Evolutionary conservation across 1,140 invertebrate genomes (phyloP).

Genomic region (Drosophila pruinosa): DNA sequence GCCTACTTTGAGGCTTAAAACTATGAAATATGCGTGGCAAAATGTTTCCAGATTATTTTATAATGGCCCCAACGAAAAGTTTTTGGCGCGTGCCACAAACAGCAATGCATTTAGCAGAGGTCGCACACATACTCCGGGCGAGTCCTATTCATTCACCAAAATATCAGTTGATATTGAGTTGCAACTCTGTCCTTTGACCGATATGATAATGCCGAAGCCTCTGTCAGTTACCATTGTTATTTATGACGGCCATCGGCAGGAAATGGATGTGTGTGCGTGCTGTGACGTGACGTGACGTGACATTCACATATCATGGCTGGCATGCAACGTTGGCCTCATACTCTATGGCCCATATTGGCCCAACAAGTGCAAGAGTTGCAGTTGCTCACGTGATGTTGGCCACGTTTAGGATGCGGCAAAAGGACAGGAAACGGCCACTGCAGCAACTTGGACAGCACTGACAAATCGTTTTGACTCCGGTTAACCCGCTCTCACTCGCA

Average conservation of each 20-base stretch:
- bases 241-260: slow-evolving; percentile 63
- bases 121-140: neutral
- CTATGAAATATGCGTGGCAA: slow-evolving; percentile 40
- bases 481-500: neutral
- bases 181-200: slow-evolving; percentile 18
- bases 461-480: slow-evolving; percentile 52
- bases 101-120: neutral
- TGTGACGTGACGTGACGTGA: slow-evolving; percentile 13
- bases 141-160: neutral
- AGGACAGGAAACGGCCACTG: slow-evolving; percentile 36
- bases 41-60: slow-evolving; percentile 20
- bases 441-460: slow-evolving; percentile 45
- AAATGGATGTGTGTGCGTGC: slow-evolving; percentile 64
- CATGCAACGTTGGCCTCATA: slow-evolving; percentile 2
- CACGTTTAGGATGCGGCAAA: slow-evolving; percentile 32
- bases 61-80: slow-evolving; percentile 8
- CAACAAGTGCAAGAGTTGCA: neutral
- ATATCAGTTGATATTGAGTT: slow-evolving; percentile 2
- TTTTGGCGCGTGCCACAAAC: slow-evolving; percentile 5
- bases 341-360: neutral
- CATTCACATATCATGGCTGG: slow-evolving; percentile 50
- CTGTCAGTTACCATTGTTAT: slow-evolving; percentile 51
- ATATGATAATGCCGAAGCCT: slow-evolving; percentile 30
- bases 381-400: neutral
- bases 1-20: slow-evolving; percentile 28